phyloP scores from a whole-genome alignment of 92 coral and sea anemone species.

The Porites rus region DNA sequence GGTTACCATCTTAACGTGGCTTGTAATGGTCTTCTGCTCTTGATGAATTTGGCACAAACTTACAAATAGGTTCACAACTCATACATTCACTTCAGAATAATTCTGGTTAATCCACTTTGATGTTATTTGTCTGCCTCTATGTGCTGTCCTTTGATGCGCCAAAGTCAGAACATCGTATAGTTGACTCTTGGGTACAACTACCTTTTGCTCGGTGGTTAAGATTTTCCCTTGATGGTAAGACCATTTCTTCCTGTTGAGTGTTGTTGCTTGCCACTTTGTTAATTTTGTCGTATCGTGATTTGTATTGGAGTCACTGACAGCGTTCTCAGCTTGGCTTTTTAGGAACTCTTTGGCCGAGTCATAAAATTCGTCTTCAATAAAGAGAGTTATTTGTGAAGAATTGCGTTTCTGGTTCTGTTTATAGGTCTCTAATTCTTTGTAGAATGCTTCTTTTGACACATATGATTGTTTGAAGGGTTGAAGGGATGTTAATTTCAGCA shows the following conservation, averaged over 20 bases:
- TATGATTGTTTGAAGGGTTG: conserved; percentile 1
- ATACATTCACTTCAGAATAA: conserved; percentile 45
- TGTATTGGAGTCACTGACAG: conserved; percentile 28
- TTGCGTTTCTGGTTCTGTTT: conserved; percentile 47
- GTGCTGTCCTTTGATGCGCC: conserved; percentile 69
- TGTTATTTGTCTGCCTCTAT: conserved; percentile 59
- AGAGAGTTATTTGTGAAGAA: conserved; percentile 34
- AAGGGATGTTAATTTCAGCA: background rate
- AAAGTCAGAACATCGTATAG: conserved; percentile 50
- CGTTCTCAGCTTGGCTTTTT: conserved; percentile 30
- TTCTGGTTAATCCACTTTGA: conserved; percentile 45
- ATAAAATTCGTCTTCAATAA: conserved; percentile 51
- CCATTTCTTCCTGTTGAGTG: conserved; percentile 39
- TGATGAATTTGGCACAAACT: background rate
- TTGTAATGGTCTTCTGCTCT: background rate
- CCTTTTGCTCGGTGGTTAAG: conserved; percentile 32
- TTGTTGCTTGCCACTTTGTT: conserved; percentile 17
- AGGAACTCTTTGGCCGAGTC: conserved; percentile 44
- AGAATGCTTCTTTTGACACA: background rate
- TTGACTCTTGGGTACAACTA: conserved; percentile 47
- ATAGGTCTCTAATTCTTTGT: background rate
- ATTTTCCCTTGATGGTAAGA: conserved; percentile 34
- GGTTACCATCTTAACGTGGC: background rate
- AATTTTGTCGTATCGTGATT: conserved; percentile 2
- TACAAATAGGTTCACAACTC: conserved; percentile 24